Conservation (phyloP, 2,888 invertebrate genomes). For the Campaea margaritaria region DNA sequence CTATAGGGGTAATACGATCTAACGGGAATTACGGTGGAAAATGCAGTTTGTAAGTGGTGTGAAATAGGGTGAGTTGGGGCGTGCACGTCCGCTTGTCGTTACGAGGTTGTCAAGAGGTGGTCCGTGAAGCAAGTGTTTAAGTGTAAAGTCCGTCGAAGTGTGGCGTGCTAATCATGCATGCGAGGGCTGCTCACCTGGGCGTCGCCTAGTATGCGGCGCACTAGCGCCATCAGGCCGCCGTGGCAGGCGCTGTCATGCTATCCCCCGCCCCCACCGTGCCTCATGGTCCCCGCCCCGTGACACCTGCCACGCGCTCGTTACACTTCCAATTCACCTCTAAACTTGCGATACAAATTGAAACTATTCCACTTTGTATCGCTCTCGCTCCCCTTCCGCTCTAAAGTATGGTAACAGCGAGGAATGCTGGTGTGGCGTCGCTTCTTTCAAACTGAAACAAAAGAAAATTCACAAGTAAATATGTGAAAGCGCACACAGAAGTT, state of each 20-base stretch:
- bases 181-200: conserved; percentile 87
- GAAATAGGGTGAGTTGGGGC: conserved; percentile 37
- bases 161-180: conserved; percentile 50
- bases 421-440: conserved; percentile 47
- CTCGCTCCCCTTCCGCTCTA: conserved; percentile 47
- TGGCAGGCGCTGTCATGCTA: conserved; percentile 85
- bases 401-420: conserved; percentile 45
- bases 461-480: conserved; percentile 27
- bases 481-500: neutral
- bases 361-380: conserved; percentile 62
- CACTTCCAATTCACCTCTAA: conserved; percentile 52
- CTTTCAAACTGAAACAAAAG: conserved; percentile 66
- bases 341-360: conserved; percentile 61
- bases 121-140: conserved; percentile 41
- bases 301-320: conserved; percentile 59
- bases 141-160: conserved; percentile 45
- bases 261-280: conserved; percentile 70
- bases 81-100: conserved; percentile 41
- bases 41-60: conserved; percentile 33
- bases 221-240: conserved; percentile 93
- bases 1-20: conserved; percentile 1
- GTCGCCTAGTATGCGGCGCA: conserved; percentile 94
- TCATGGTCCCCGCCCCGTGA: conserved; percentile 58
- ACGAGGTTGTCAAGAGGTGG: conserved; percentile 43
- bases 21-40: conserved; percentile 4